Conservation (phyloP, 2,888 invertebrate genomes). For the Pogonocherus hispidulus region DNA sequence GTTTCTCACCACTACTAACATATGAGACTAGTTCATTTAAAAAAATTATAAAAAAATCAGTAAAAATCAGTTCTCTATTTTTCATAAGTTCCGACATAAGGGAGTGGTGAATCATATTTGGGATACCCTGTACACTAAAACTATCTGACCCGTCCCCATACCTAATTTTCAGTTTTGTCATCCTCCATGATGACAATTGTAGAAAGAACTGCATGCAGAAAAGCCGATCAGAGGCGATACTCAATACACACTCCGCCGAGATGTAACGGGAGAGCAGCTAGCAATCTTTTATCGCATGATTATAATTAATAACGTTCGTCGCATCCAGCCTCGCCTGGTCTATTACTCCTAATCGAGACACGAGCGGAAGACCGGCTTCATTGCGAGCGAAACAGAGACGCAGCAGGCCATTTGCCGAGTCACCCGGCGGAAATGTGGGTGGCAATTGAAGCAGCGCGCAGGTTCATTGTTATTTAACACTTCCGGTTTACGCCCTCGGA, state of each 20-base stretch:
- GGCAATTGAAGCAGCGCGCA: constrained; percentile 61
- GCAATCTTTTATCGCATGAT: constrained; percentile 11
- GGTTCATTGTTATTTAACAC: constrained; percentile 62
- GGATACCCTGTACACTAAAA: no score
- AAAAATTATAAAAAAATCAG: no score
- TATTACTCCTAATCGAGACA: constrained; percentile 23
- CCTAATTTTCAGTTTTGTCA: no score
- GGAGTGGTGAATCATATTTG: no score
- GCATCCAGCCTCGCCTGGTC: constrained; percentile 25
- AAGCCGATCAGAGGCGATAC: not conserved
- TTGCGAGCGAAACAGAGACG: not conserved
- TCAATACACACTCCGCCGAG: not conserved
- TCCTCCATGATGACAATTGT: no score
- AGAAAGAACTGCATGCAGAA: no score
- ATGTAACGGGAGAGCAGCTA: not conserved
- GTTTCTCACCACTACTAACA: no score
- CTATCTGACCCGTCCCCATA: no score
- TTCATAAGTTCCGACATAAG: no score
- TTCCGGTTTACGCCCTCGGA: constrained; percentile 62
- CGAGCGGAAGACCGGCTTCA: constrained; percentile 9
- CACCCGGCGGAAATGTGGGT: constrained; percentile 60
- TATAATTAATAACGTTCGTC: constrained; percentile 18
- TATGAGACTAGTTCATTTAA: no score
- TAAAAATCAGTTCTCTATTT: no score
- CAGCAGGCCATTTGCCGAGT: constrained; percentile 12